phyloP scores from a whole-genome alignment of 2,113 vertebrate genomes.

The Odocoileus virginianus region DNA sequence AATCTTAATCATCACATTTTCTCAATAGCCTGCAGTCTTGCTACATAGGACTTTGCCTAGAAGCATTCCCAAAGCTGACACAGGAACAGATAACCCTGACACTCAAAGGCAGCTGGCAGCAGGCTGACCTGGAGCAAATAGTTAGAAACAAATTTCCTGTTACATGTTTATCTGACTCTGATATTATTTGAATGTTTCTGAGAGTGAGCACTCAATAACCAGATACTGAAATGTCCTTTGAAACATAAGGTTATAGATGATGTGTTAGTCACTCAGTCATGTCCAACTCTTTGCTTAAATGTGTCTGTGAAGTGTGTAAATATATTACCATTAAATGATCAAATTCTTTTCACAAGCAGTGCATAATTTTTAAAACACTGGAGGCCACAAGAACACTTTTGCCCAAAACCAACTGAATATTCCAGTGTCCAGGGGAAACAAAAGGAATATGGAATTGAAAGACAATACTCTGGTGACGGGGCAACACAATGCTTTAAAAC shows the following conservation, averaged over 20 bases:
- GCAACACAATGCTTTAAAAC: not conserved
- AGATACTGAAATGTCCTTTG: not conserved
- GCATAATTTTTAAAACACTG: not conserved
- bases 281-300: not conserved
- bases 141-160: not conserved
- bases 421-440: not conserved
- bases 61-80: conserved; percentile 1
- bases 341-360: not conserved
- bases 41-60: not conserved
- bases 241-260: not conserved
- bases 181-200: conserved; percentile 25
- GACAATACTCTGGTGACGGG: not conserved
- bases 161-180: conserved; percentile 36
- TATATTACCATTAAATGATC: not conserved
- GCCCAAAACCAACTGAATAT: not conserved
- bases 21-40: not conserved
- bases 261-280: not conserved
- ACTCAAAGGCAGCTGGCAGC: not conserved
- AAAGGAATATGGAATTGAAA: not conserved
- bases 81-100: not conserved
- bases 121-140: not conserved
- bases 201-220: not conserved
- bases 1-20: not conserved
- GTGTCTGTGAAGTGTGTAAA: not conserved
- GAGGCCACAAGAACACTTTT: not conserved